Percentiles rank a stretch among this genome's conserved stretches.
These are phyloP conservation scores for Heliconius nattereri DNA, from an alignment of 1,140 invertebrate species.

Conservation along the genomic window DNA sequence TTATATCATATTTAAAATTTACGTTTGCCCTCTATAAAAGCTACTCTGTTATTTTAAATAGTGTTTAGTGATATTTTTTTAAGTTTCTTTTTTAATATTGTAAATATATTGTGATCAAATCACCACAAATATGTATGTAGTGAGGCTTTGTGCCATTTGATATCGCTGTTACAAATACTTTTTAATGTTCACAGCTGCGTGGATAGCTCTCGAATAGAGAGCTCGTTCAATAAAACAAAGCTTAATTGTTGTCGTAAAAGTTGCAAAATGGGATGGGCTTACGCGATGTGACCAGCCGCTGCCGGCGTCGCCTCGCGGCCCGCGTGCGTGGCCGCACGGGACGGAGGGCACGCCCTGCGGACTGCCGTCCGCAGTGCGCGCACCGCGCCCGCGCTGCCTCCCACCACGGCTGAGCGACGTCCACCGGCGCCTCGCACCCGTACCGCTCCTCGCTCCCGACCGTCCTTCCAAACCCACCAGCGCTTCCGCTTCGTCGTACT, in stretches of 20 bases:
- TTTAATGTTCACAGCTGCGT: conserved; percentile 79
- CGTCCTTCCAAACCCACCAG: conserved; percentile 50
- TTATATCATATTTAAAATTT: not conserved
- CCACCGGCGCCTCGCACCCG: conserved; percentile 60
- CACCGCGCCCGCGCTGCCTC: conserved; percentile 65
- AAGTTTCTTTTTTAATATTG: not conserved
- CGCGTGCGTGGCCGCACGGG: conserved; percentile 75
- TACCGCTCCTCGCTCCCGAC: conserved; percentile 39
- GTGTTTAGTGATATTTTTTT: not conserved
- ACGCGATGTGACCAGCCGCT: conserved; percentile 85
- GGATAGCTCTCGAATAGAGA: conserved; percentile 66
- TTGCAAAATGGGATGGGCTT: conserved; percentile 84
- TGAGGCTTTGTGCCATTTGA: conserved; percentile 16
- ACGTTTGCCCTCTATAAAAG: not conserved
- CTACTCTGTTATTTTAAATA: conserved; percentile 11
- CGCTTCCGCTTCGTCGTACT: conserved; percentile 76
- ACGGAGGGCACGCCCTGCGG: conserved; percentile 59
- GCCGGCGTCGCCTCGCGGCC: conserved; percentile 77
- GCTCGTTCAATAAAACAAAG: conserved; percentile 71
- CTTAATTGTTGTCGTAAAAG: conserved; percentile 82
- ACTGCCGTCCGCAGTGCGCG: conserved; percentile 54
- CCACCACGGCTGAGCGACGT: conserved; percentile 68
- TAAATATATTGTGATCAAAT: conserved; percentile 6
- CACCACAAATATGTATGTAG: conserved; percentile 16
- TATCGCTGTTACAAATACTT: conserved; percentile 55